Percentiles rank a stretch among this genome's conserved stretches.
phyloP scores from a whole-genome alignment of 2,113 vertebrate genomes.

The Leptobrachium ailaonicum region DNA sequence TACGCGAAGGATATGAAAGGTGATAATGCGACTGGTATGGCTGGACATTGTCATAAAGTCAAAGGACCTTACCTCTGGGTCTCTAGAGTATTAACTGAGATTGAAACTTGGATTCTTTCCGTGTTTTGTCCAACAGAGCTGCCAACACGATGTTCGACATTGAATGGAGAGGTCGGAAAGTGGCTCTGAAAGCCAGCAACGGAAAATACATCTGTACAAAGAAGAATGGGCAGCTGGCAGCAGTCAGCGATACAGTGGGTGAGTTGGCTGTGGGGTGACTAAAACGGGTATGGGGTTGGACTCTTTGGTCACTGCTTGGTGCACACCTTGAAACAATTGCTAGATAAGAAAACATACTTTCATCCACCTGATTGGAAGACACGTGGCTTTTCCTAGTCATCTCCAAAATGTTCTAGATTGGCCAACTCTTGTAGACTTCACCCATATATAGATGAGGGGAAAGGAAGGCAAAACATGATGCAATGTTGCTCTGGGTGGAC shows the following conservation, averaged over 20 bases:
- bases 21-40: background rate
- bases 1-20: background rate
- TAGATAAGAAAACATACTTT: no score
- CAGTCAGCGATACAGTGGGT: slow-evolving; percentile 85
- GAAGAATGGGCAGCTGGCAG: slow-evolving; percentile 93
- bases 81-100: background rate
- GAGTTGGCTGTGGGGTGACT: slow-evolving; percentile 52
- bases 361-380: no score
- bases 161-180: slow-evolving; percentile 85
- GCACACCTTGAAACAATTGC: no score
- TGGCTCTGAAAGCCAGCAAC: slow-evolving; percentile 88
- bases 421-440: no score
- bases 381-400: no score
- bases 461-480: no score
- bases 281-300: no score
- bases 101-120: slow-evolving; percentile 6
- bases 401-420: no score
- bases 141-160: slow-evolving; percentile 90
- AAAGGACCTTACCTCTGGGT: background rate
- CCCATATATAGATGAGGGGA: no score
- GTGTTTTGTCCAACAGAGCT: slow-evolving; percentile 64
- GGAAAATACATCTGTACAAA: slow-evolving; percentile 94
- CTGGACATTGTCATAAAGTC: background rate
- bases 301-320: no score
- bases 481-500: no score